These are phyloP conservation scores for Cephalopholis sonnerati DNA, from an alignment of 2,113 vertebrate genomes.

Conservation along the genomic window DNA sequence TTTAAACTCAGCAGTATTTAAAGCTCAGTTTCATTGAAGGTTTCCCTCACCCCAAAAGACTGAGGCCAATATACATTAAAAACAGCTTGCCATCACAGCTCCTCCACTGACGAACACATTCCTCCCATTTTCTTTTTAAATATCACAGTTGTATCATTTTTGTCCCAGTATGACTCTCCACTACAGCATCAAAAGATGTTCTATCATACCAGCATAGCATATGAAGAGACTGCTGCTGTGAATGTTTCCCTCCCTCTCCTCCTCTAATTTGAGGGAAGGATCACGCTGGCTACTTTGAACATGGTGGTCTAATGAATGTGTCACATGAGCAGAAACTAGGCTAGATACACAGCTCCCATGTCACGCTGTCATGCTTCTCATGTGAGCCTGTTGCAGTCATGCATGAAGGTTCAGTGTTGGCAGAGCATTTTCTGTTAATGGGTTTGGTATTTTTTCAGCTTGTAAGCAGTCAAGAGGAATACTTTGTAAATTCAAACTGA, in stretches of 20 bases:
- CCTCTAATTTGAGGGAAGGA: background rate
- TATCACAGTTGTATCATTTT: constrained; percentile 18
- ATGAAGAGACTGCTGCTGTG: constrained; percentile 26
- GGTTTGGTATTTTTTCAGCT: background rate
- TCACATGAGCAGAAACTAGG: background rate
- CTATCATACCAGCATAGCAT: background rate
- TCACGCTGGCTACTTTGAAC: constrained; percentile 8
- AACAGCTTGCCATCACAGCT: background rate
- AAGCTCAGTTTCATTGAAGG: background rate
- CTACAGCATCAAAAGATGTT: constrained; percentile 22
- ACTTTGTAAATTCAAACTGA: background rate
- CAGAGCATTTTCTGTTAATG: background rate
- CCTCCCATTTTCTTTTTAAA: constrained; percentile 2
- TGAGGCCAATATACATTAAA: constrained; percentile 4
- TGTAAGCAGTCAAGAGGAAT: background rate
- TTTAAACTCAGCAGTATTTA: constrained; percentile 3
- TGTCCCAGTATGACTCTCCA: constrained; percentile 16
- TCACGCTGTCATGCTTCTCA: background rate
- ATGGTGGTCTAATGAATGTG: background rate
- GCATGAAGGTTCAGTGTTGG: background rate
- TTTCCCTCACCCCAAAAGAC: background rate
- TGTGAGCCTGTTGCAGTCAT: background rate
- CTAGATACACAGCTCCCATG: background rate
- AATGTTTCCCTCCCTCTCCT: constrained; percentile 16
- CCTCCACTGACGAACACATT: constrained; percentile 2